phyloP scores from a whole-genome alignment of 2,888 invertebrate species.

The Teleiodes luculella region DNA sequence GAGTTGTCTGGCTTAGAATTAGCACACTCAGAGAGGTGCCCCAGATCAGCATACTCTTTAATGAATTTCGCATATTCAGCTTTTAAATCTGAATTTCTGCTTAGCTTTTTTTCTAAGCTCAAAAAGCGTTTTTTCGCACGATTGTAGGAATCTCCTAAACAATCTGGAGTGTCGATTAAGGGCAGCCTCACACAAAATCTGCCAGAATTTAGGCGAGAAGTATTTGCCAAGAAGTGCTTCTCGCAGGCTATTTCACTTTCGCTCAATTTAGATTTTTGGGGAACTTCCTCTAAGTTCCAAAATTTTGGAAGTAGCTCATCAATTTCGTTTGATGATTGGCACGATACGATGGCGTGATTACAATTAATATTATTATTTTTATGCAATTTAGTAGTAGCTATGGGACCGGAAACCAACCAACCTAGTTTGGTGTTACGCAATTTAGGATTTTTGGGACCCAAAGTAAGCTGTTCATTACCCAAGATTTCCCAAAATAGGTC shows the following conservation, averaged over 20 bases:
- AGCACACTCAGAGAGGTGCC: conserved; percentile 21
- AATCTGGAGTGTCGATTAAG: conserved; percentile 20
- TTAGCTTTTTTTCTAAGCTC: conserved; percentile 13
- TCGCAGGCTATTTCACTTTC: conserved; percentile 21
- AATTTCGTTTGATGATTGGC: neutral
- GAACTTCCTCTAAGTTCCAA: conserved; percentile 21
- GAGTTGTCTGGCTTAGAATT: neutral
- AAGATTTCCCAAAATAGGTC: conserved; percentile 26
- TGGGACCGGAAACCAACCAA: conserved; percentile 20
- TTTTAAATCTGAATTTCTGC: conserved; percentile 13
- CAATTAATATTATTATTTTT: conserved; percentile 6
- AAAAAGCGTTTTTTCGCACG: conserved; percentile 15
- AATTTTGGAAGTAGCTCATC: conserved; percentile 18
- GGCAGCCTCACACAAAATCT: conserved; percentile 25
- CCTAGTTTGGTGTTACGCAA: conserved; percentile 19
- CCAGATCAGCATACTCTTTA: too few relatives aligned
- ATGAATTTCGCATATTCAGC: conserved; percentile 12
- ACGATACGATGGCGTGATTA: conserved; percentile 6
- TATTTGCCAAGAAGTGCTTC: conserved; percentile 19
- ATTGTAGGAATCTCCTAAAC: conserved; percentile 22
- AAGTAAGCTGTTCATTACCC: conserved; percentile 5
- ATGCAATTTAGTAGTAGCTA: neutral
- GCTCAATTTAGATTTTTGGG: conserved; percentile 11
- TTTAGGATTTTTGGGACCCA: conserved; percentile 16
- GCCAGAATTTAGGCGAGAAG: conserved; percentile 18